These are phyloP conservation scores for Corynorhinus townsendii DNA, from an alignment of 2,113 vertebrate genomes.

Conservation along the genomic window DNA sequence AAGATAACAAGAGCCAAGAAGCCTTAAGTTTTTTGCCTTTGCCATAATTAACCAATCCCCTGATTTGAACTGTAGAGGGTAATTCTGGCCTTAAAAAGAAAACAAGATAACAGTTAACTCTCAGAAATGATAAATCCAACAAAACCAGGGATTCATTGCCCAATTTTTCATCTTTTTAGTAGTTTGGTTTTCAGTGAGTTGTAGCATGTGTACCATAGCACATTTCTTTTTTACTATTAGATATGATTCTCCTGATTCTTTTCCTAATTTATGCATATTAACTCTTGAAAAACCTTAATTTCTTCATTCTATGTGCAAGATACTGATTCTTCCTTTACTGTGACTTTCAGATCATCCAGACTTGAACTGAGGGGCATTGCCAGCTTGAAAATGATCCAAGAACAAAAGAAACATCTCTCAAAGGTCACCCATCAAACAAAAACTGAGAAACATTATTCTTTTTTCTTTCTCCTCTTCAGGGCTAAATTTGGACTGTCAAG, in stretches of 20 bases:
- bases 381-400: conserved; percentile 15
- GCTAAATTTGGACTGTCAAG: background rate
- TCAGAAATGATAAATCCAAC: background rate
- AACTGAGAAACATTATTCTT: background rate
- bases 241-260: background rate
- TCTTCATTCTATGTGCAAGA: conserved; percentile 26
- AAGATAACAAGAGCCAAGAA: background rate
- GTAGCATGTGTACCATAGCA: background rate
- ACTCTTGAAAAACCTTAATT: conserved; percentile 12
- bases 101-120: conserved; percentile 17
- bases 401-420: background rate
- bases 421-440: conserved; percentile 2
- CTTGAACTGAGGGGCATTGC: background rate
- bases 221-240: background rate
- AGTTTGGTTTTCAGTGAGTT: background rate
- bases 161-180: background rate
- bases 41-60: background rate
- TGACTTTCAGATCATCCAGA: background rate
- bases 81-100: background rate
- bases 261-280: background rate
- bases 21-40: background rate
- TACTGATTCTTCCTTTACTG: background rate
- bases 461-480: background rate
- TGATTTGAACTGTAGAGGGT: background rate
- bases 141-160: background rate